Evolutionary conservation across 2,888 invertebrate genomes (phyloP).

Genomic region (Zhuqinia jingwanae): DNA sequence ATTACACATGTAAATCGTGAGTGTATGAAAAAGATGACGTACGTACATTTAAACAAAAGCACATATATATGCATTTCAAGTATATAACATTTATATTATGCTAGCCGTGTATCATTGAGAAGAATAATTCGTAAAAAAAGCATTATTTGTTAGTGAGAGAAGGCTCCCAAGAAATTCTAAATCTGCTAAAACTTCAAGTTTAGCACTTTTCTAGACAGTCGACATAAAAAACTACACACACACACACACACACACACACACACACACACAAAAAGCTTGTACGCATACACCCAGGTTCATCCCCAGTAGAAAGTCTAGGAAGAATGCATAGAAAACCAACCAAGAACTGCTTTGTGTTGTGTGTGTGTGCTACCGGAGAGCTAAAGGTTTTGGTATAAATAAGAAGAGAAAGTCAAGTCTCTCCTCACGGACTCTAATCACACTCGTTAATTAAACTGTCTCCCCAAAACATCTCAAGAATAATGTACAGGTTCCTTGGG

Average conservation of each 20-base stretch:
- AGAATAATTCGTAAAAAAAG: slow-evolving; percentile 49
- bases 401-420: slow-evolving; percentile 69
- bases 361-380: not conserved
- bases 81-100: too few species aligned
- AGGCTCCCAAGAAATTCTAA: slow-evolving; percentile 55
- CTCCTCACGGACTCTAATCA: slow-evolving; percentile 79
- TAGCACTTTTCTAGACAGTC: slow-evolving; percentile 51
- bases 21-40: slow-evolving; percentile 55
- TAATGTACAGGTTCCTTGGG: slow-evolving; percentile 79
- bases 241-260: not conserved
- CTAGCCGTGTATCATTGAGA: slow-evolving; percentile 18
- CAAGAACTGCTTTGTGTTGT: not conserved
- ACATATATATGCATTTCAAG: not conserved
- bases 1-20: slow-evolving; percentile 54
- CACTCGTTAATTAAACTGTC: slow-evolving; percentile 80
- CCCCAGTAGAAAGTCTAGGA: not conserved
- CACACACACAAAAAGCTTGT: too few species aligned
- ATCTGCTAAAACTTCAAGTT: slow-evolving; percentile 63
- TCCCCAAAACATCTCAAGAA: slow-evolving; percentile 79
- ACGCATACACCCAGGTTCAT: slow-evolving; percentile 26
- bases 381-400: slow-evolving; percentile 29
- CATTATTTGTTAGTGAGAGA: slow-evolving; percentile 42
- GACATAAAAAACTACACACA: not conserved
- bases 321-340: slow-evolving; percentile 19
- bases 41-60: not conserved